Percentiles rank a stretch among this genome's conserved stretches.
These are phyloP conservation scores for Hydrotaea cyrtoneurina DNA, from an alignment of 2,888 invertebrate species.

Conservation along the genomic window DNA sequence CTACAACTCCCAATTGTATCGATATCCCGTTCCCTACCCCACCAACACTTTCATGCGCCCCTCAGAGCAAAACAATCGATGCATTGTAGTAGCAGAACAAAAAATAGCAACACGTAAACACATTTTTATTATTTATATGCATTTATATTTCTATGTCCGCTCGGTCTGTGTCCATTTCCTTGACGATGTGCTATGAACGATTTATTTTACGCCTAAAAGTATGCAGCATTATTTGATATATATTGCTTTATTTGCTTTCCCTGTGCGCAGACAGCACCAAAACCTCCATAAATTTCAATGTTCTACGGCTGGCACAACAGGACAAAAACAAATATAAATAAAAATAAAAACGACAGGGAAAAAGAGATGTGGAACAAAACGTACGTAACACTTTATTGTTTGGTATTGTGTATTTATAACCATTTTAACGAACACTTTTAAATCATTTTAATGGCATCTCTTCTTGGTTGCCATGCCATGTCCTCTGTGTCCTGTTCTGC, in stretches of 20 bases:
- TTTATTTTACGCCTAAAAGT: conserved; percentile 24
- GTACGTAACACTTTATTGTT: conserved; percentile 30
- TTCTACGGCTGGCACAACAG: neutral
- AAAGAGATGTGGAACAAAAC: conserved; percentile 15
- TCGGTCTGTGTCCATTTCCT: conserved; percentile 17
- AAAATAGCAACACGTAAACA: neutral
- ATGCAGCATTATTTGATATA: conserved; percentile 33
- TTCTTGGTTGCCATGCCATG: neutral
- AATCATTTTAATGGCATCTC: conserved; percentile 49
- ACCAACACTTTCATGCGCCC: too few relatives aligned
- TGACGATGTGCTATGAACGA: conserved; percentile 1
- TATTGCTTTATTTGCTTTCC: conserved; percentile 1
- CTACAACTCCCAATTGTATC: conserved; percentile 9
- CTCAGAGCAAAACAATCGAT: too few relatives aligned
- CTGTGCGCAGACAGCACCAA: neutral
- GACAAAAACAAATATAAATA: neutral
- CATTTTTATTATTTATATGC: conserved; percentile 28
- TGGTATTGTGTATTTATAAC: conserved; percentile 51
- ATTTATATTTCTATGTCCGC: neutral
- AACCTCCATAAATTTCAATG: conserved; percentile 14
- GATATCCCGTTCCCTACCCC: too few relatives aligned
- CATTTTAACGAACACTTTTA: conserved; percentile 59
- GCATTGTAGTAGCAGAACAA: neutral
- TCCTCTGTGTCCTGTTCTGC: too few relatives aligned
- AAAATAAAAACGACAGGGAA: neutral